These are phyloP conservation scores for Tenrec ecaudatus DNA, from an alignment of 2,113 vertebrate species.

Conservation along the genomic window DNA sequence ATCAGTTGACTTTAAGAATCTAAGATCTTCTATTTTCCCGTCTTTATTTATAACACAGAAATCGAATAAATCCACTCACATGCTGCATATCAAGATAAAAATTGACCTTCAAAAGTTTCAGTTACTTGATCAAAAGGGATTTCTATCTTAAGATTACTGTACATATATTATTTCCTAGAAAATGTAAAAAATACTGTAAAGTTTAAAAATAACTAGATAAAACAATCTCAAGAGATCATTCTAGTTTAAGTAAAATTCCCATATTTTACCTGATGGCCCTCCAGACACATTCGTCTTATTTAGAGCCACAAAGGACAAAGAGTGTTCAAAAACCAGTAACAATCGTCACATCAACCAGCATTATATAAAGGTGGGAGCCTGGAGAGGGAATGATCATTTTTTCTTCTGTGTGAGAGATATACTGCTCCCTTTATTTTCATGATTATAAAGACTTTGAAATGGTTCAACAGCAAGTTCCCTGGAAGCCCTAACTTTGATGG, in stretches of 20 bases:
- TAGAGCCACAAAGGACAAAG: background rate
- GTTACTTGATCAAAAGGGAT: background rate
- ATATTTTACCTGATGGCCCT: background rate
- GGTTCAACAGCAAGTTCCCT: background rate
- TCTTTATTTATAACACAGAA: constrained; percentile 51
- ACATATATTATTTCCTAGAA: no score
- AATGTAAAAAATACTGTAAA: no score
- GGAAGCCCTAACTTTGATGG: background rate
- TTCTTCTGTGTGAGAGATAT: constrained; percentile 23
- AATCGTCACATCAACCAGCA: background rate
- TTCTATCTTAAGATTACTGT: background rate
- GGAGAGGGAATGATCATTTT: constrained; percentile 44
- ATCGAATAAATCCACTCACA: background rate
- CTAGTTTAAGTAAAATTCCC: constrained; percentile 30
- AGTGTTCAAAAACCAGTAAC: constrained; percentile 31
- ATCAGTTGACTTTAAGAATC: background rate
- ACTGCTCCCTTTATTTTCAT: background rate
- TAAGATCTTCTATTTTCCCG: constrained; percentile 2
- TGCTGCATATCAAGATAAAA: constrained; percentile 51
- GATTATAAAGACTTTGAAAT: constrained; percentile 33
- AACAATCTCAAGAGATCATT: background rate
- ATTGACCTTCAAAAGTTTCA: constrained; percentile 8
- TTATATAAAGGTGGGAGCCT: background rate
- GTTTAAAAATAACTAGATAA: constrained; percentile 52
- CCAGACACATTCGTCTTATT: constrained; percentile 47